Evolutionary conservation across 2,797 vertebrate species (phyloP).

Genomic region (Gorsachius magnificus): DNA sequence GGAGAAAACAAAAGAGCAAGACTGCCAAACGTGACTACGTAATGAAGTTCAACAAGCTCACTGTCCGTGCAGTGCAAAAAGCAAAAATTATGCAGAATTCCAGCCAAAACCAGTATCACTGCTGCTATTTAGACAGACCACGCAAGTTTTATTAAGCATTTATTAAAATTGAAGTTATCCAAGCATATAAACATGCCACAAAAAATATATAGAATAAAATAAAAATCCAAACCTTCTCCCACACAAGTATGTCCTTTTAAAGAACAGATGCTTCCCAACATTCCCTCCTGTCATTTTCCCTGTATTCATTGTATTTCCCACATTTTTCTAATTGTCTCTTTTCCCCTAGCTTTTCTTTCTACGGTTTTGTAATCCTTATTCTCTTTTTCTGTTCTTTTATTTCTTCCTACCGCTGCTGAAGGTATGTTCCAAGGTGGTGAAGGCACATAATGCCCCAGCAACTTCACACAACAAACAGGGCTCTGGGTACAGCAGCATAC

Average conservation of each 20-base stretch:
- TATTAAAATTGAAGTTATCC: background rate
- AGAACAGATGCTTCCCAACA: background rate
- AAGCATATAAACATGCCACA: background rate
- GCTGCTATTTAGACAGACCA: background rate
- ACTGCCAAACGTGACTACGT: background rate
- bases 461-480: background rate
- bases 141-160: background rate
- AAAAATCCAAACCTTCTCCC: background rate
- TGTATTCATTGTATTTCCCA: background rate
- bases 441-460: background rate
- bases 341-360: background rate
- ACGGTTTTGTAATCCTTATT: background rate
- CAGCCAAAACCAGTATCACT: background rate
- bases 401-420: background rate
- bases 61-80: background rate
- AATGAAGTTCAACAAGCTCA: background rate
- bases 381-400: background rate
- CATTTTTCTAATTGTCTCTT: background rate
- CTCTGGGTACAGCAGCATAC: background rate
- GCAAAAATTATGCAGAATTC: background rate
- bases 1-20: slow-evolving; percentile 1
- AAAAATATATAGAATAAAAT: background rate
- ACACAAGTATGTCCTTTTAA: background rate
- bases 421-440: background rate
- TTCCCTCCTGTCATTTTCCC: background rate